Percentiles rank a stretch among this genome's conserved stretches.
These are phyloP conservation scores for Malthinus flaveolus DNA, from an alignment of 2,888 invertebrate genomes.

Conservation along the genomic window DNA sequence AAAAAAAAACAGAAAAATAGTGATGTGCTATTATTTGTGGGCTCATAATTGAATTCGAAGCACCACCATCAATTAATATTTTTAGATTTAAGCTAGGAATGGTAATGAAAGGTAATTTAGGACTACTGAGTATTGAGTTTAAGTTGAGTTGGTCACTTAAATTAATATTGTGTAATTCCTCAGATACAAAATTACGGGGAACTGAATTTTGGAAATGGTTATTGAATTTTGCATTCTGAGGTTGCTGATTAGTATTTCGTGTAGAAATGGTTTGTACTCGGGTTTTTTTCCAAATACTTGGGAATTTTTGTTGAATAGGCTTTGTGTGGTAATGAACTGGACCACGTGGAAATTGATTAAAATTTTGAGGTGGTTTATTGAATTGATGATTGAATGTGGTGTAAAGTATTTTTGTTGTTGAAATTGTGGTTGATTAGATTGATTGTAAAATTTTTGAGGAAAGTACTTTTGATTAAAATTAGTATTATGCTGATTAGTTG, in stretches of 20 bases:
- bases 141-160: no score
- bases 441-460: no score
- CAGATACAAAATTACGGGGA: conserved; percentile 10
- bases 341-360: no score
- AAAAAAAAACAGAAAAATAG: conserved; percentile 6
- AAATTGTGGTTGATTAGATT: no score
- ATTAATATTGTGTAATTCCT: conserved; percentile 18
- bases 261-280: conserved; percentile 12
- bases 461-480: no score
- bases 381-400: no score
- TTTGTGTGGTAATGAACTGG: no score
- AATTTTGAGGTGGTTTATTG: no score
- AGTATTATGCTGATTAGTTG: no score
- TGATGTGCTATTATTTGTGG: not conserved
- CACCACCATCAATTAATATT: conserved; percentile 23
- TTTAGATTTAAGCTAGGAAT: conserved; percentile 17
- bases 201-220: conserved; percentile 6
- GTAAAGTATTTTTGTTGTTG: no score
- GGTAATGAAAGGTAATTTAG: conserved; percentile 21
- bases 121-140: conserved; percentile 14
- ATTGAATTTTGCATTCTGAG: not conserved
- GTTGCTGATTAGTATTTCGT: conserved; percentile 1
- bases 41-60: conserved; percentile 6
- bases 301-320: no score
- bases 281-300: no score